Conservation (phyloP, 2,888 invertebrate genomes). For the Nymphalis polychloros region DNA sequence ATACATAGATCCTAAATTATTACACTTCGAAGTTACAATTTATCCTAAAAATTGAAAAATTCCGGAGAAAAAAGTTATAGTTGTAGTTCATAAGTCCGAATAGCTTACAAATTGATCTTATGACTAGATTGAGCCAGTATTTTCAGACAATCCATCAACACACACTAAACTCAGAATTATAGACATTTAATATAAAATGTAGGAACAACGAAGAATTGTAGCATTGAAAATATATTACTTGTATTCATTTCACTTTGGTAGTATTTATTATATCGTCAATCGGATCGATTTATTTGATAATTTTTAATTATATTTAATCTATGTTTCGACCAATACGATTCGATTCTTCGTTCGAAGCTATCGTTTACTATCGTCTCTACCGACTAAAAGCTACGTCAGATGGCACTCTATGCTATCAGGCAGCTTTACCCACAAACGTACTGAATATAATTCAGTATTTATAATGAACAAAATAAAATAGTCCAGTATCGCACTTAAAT, state of each 20-base stretch:
- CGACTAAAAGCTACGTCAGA: slow-evolving; percentile 75
- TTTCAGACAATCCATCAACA: slow-evolving; percentile 64
- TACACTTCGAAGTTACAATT: slow-evolving; percentile 48
- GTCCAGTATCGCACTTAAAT: not conserved
- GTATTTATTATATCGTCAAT: slow-evolving; percentile 33
- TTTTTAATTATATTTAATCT: slow-evolving; percentile 61
- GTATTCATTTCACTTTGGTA: slow-evolving; percentile 42
- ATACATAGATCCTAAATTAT: slow-evolving; percentile 53
- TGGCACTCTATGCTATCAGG: slow-evolving; percentile 76
- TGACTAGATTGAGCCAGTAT: slow-evolving; percentile 82
- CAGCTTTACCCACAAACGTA: slow-evolving; percentile 47
- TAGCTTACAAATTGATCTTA: slow-evolving; percentile 78
- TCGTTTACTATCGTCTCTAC: slow-evolving; percentile 65
- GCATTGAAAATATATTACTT: slow-evolving; percentile 55
- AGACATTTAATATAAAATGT: slow-evolving; percentile 76
- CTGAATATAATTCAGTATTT: slow-evolving; percentile 42
- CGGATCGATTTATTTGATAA: slow-evolving; percentile 57
- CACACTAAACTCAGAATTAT: slow-evolving; percentile 68
- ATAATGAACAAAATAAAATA: slow-evolving; percentile 1
- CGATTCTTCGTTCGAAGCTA: slow-evolving; percentile 75
- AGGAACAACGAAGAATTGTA: slow-evolving; percentile 71
- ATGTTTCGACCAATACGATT: slow-evolving; percentile 68
- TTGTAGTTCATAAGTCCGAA: slow-evolving; percentile 68
- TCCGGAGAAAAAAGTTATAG: slow-evolving; percentile 65
- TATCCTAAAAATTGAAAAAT: slow-evolving; percentile 67